Conservation (phyloP, 2,797 vertebrate species). For the Kryptolebias ocellatus region DNA sequence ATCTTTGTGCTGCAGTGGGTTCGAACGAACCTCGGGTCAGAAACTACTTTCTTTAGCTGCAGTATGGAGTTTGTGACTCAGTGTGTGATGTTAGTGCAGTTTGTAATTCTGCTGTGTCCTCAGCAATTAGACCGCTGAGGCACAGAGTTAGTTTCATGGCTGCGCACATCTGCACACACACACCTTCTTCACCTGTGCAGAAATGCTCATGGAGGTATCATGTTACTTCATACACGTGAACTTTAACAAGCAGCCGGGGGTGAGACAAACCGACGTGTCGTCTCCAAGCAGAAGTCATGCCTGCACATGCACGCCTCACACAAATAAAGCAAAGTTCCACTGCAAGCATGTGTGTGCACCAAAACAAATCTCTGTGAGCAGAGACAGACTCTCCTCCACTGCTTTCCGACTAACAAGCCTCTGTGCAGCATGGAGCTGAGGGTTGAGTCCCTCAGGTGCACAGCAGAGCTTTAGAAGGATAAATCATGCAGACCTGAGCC, state of each 20-base stretch:
- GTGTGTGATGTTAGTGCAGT: not conserved
- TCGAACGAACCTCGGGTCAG: not conserved
- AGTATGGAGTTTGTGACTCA: not conserved
- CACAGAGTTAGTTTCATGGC: constrained; percentile 53
- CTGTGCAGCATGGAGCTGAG: constrained; percentile 15
- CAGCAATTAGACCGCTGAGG: constrained; percentile 46
- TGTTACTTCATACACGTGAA: constrained; percentile 3
- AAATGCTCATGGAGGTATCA: constrained; percentile 13
- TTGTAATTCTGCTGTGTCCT: constrained; percentile 40
- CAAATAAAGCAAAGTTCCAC: constrained; percentile 8
- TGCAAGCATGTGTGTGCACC: constrained; percentile 5
- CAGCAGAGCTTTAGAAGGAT: constrained; percentile 62
- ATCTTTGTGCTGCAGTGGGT: not conserved
- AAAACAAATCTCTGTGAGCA: constrained; percentile 11
- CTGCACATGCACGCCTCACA: not conserved
- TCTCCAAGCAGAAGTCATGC: not conserved
- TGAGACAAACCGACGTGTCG: not conserved
- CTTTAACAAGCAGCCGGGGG: constrained; percentile 1
- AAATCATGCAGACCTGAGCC: constrained; percentile 70
- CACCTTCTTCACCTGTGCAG: constrained; percentile 17
- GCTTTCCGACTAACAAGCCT: constrained; percentile 57
- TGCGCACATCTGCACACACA: constrained; percentile 6
- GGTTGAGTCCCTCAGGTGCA: constrained; percentile 66
- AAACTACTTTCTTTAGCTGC: not conserved
- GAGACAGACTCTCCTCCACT: not conserved